Conservation (phyloP, 1,140 invertebrate species). For the Lamellibrachia luymesi region DNA sequence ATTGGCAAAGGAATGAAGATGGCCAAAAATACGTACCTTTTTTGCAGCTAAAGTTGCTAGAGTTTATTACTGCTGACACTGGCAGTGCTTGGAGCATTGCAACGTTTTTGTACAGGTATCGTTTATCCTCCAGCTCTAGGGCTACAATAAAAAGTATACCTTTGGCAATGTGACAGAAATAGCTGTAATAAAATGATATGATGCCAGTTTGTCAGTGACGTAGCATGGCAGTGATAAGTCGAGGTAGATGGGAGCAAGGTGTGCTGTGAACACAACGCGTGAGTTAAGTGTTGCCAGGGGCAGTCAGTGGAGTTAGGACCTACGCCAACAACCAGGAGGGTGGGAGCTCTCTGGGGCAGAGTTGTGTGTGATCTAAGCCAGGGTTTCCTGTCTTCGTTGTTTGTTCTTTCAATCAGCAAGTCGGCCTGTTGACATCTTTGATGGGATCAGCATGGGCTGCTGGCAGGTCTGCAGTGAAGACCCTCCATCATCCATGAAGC, state of each 20-base stretch:
- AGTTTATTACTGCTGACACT: background rate
- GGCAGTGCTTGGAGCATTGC: background rate
- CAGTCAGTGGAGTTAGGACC: background rate
- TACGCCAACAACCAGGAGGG: background rate
- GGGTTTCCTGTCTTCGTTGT: background rate
- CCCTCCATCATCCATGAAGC: background rate
- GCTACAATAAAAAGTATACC: background rate
- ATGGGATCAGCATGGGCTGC: background rate
- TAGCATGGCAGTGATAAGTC: background rate
- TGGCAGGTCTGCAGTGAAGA: background rate
- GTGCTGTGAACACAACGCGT: background rate
- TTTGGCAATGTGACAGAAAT: background rate
- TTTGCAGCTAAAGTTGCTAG: background rate
- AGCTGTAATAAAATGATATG: background rate
- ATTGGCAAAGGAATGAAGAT: background rate
- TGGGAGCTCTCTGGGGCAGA: background rate
- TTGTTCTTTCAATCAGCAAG: constrained; percentile 1
- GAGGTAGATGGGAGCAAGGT: background rate
- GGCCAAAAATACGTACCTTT: background rate
- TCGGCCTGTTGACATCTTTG: background rate
- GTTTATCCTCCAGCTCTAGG: background rate
- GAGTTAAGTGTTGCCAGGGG: background rate
- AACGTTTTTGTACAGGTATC: background rate
- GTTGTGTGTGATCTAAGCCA: background rate
- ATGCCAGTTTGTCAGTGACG: background rate